Base-by-base conservation (phyloP, 2,113 vertebrate genomes). In the Rhinolophus ferrumequinum region DNA sequence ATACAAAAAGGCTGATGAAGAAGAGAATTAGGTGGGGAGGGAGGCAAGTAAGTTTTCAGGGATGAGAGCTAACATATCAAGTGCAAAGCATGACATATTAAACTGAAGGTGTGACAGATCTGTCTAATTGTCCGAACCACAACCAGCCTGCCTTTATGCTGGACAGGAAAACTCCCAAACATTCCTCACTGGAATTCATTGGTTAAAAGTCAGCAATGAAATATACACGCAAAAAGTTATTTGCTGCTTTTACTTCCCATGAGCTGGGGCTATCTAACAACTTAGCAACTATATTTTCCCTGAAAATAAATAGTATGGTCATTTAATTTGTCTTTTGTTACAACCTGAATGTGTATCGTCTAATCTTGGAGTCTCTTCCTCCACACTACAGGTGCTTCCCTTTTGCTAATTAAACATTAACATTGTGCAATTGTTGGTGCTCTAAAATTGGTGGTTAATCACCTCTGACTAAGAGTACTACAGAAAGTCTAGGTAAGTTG, bases 361-460 rank as follows among this genome's bases (percentile, higher is more conserved):
- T 98, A 97, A 98, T 98, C 97, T 97, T 89, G 88, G 96, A 97
- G 96, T 72, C 97, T 96, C 89, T 99, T 99, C 98, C 98, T 98
- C 90, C 92, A 95, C 94, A 97, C 89, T 98, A 97, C 99, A 99
- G 98, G 98, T 99, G 98, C 77, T 99, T 99, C 99, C 98, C 98
- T 98, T 99, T 97, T 84, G 69, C 97, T 98, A 98, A 98, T 98
- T 99, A 98, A 98, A 97, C 66, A 96, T 24, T 84, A 98, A 96
- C 60, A 69, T 64, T 97, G 91, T 56, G 64, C 62, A 98, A 98
- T 95, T 98, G 96, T 95, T 97, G 96, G 67, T 96, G 67, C 80
- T 96, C 93, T 97, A 89, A 87, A 97, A 97, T 58, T 86, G 95
- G 88, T 96, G 80, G 88, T 88, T 91, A 97, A 98, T 97, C 96